phyloP scores from a whole-genome alignment of 2,888 invertebrate genomes.

The Notodonta dromedarius region DNA sequence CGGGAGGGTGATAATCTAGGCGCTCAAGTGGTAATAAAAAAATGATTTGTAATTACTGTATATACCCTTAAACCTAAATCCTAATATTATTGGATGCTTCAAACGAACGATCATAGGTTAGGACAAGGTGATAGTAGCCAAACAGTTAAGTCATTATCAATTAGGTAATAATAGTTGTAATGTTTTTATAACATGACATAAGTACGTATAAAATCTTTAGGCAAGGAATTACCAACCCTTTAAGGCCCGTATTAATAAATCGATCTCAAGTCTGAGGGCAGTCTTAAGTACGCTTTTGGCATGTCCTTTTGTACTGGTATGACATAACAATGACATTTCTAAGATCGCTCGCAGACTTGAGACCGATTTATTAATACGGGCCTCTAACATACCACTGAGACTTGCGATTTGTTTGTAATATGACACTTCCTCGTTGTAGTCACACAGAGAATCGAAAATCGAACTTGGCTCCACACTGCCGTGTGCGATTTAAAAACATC shows the following conservation, averaged over 20 bases:
- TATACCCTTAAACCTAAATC: constrained; percentile 56
- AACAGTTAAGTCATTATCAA: constrained; percentile 64
- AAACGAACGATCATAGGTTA: constrained; percentile 74
- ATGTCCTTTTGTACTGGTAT: too few relatives aligned
- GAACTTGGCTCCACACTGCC: not conserved
- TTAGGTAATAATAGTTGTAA: constrained; percentile 50
- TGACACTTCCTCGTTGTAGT: not conserved
- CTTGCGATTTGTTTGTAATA: too few relatives aligned
- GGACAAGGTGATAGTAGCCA: constrained; percentile 80
- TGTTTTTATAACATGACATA: constrained; percentile 38
- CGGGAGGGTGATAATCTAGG: constrained; percentile 49
- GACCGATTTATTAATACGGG: too few relatives aligned
- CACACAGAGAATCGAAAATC: not conserved
- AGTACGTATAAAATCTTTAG: constrained; percentile 14
- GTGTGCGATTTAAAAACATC: not conserved
- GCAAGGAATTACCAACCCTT: not conserved
- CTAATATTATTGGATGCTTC: constrained; percentile 66
- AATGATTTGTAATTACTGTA: constrained; percentile 75
- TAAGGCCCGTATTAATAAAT: too few relatives aligned
- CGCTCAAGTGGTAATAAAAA: constrained; percentile 55
- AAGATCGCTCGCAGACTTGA: too few relatives aligned
- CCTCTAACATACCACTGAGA: too few relatives aligned
- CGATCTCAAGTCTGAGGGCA: too few relatives aligned
- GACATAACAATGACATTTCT: too few relatives aligned
- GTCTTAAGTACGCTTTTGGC: too few relatives aligned